Evolutionary conservation across 1,140 invertebrate species (phyloP), one percentile per base, ranked within the genome.

Genomic region (Macrobrachium nipponense): DNA sequence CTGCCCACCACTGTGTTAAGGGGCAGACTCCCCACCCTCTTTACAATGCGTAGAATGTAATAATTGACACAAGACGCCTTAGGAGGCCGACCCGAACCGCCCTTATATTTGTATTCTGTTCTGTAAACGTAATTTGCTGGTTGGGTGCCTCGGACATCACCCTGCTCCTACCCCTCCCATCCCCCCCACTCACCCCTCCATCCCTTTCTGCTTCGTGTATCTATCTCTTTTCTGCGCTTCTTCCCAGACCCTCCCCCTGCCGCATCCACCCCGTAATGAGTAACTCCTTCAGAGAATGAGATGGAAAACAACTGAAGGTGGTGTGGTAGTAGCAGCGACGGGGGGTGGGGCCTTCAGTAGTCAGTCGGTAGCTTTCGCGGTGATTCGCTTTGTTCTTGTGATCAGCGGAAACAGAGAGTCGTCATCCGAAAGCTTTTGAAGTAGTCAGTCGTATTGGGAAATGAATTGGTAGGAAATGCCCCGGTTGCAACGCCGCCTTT

Each of bases 101-200:
- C 82, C 82, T 85, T 85, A 85, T 85, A 85, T 85, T 85, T 85
- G 82, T 85, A 85, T 85, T 78, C 82, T 70, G 75, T 85, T 51
- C 75, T 85, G 82, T 85, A 36, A 79, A 73, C 44, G 82, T 85
- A 85, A 85, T 85, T 85, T 85, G 82, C 75, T 85, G 76, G 75
- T 78, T 68, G 76, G 76, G 61, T 78, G 82, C 75, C 51, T 78
- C 72, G 66, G 18, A 36, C 18, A 44, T 59, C 20, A 27, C 73
- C 62, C 15, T 62, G 14, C 59, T 11, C 23, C 58, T 10, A 0
- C 17, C 44, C 51, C 68, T 58, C 12, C 23, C 80, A 14, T 0
- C n/a, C 66, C 58, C 18, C 68, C 70, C 8, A 43, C 68, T 43
- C n/a, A 20, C n/a, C 51, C 58, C 43, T 12, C 17, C 70, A n/a